A percentile compares a stretch with the other conserved stretches of the same genome.
Evolutionary conservation across 2,888 invertebrate genomes (phyloP).

Genomic region (Zootermopsis nevadensis): DNA sequence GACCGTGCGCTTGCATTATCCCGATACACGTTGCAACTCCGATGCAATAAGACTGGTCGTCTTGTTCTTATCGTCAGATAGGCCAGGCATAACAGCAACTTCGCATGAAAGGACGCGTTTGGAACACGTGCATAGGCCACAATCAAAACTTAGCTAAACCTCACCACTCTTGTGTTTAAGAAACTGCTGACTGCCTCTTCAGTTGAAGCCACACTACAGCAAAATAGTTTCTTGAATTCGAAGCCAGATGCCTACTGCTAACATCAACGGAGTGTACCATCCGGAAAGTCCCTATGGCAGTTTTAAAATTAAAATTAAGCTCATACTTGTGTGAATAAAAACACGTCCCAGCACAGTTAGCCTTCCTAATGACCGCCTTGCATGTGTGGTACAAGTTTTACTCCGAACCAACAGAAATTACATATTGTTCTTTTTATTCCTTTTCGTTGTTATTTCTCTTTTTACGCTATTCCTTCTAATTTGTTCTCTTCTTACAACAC

Average conservation of each 20-base stretch:
- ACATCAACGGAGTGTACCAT: neutral
- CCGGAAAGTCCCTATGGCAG: slow-evolving; percentile 26
- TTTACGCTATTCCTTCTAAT: neutral
- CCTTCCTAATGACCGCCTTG: slow-evolving; percentile 31
- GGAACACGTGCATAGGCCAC: too few relatives aligned
- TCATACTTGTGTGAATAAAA: slow-evolving; percentile 26
- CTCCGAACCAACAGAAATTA: slow-evolving; percentile 38
- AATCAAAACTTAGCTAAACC: too few relatives aligned
- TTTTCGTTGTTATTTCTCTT: slow-evolving; percentile 19
- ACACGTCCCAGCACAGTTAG: slow-evolving; percentile 20
- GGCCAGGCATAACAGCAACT: too few relatives aligned
- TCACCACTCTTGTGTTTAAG: too few relatives aligned
- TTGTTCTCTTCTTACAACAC: neutral
- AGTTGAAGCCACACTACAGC: neutral
- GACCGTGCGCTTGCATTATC: too few relatives aligned
- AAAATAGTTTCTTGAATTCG: neutral
- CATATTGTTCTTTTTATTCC: slow-evolving; percentile 15
- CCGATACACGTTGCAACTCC: too few relatives aligned
- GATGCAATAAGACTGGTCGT: too few relatives aligned
- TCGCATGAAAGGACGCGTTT: too few relatives aligned
- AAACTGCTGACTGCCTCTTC: neutral
- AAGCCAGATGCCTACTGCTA: neutral
- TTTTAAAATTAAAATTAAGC: slow-evolving; percentile 34
- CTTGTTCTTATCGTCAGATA: too few relatives aligned
- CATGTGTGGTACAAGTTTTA: slow-evolving; percentile 28